These are phyloP conservation scores for Heliothis subflexa DNA, from an alignment of 1,140 invertebrate species.

Conservation along the genomic window DNA sequence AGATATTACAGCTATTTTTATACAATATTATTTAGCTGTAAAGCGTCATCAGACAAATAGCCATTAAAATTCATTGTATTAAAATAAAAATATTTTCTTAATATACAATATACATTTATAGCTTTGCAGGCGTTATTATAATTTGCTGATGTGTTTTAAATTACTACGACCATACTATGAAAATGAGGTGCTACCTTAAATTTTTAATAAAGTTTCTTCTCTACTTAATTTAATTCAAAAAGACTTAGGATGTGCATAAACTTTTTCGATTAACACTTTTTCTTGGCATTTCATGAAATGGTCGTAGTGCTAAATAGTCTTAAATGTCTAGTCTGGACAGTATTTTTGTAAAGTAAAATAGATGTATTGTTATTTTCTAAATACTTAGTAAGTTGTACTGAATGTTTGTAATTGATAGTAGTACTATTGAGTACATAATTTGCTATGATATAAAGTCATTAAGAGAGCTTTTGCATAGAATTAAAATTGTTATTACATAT, in stretches of 20 bases:
- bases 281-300: conserved; percentile 2
- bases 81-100: too few species aligned
- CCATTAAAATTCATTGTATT: too few species aligned
- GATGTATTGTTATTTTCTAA: conserved; percentile 7
- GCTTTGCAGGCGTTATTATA: too few species aligned
- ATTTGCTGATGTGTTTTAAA: background rate
- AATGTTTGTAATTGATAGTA: conserved; percentile 9
- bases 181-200: conserved; percentile 2
- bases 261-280: background rate
- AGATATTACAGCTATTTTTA: too few species aligned
- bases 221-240: too few species aligned
- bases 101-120: too few species aligned
- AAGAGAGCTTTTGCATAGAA: conserved; percentile 4
- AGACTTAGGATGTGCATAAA: background rate
- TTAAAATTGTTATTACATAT: background rate
- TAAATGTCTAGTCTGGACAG: conserved; percentile 44
- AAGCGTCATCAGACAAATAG: too few species aligned
- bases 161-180: background rate
- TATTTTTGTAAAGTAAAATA: conserved; percentile 43
- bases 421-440: background rate
- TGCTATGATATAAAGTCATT: conserved; percentile 1
- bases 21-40: too few species aligned
- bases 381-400: conserved; percentile 1
- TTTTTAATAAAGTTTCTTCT: background rate
- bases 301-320: conserved; percentile 17